Evolutionary conservation across 2,797 vertebrate genomes (phyloP), one percentile per base, ranked within the genome.

Genomic region (Macropodus opercularis): DNA sequence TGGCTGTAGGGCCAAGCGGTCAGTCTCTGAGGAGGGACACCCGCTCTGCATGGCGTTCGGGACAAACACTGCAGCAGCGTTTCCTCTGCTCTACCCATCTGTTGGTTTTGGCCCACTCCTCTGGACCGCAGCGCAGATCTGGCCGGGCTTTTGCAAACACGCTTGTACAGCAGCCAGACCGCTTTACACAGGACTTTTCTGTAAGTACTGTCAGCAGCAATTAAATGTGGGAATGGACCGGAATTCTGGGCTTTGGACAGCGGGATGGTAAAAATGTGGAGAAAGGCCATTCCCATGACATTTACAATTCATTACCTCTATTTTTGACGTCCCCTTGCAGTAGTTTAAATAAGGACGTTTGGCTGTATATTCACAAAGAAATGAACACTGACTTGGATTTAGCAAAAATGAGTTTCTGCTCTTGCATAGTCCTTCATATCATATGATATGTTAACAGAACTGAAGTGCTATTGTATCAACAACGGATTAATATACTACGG

Each of bases 71-170:
- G 88, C 90, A 85, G 84, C 88, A 72, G 69, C 88, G 62, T 87
- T 90, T 92, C 85, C 89, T 89, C 85, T 83, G 87, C 87, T 91
- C 90, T 84, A 66, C 88, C 92, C 92, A 93, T 93, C 92, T 93
- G 93, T 92, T 92, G 85, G 91, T 92, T 87, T 92, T 93, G 92
- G 92, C 92, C 80, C 69, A 29, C 71, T 83, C 75, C 75, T 67
- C 81, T 70, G 84, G 80, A 85, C 83, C 84, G 77, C 81, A 84
- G 80, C 84, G 69, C 75, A 80, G 80, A 90, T 91, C 85, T 86
- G 84, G 89, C 84, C 72, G 38, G 60, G 79, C 78, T 81, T 85
- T 85, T 57, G 85, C 80, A 89, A 92, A 92, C 85, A 86, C 70
- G 76, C 84, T 84, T 87, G 85, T 87, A 83, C 75, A 55, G 72